Base-by-base conservation (phyloP, 2,113 vertebrate species). In the Conger conger region DNA sequence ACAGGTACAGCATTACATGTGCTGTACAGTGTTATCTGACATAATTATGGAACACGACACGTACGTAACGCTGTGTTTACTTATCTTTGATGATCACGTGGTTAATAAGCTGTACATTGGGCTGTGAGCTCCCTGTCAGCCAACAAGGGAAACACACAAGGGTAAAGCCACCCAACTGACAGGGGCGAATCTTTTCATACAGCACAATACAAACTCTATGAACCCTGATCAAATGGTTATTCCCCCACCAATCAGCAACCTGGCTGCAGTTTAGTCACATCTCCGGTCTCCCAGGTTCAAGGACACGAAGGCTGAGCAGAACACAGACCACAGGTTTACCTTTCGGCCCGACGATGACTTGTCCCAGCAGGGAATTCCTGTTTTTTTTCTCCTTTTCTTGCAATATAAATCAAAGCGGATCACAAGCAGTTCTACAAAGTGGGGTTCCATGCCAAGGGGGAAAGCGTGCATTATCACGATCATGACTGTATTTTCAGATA, bases 381-480 rank as follows among this genome's bases (percentile, higher is more conserved):
- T 82, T 35, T 73, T 73, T 27, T 73, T 11, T 7, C 18, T 73
- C n/a, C 0, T 73, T 23, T 73, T 11, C 35, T 38, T 38, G 45
- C 80, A 18, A 81, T 27, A 27, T 79, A 50, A 81, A 77, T 30
- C 57, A 63, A 73, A 30, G 30, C n/a, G 27, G 17, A 76, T 33
- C 1, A 33, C 80, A 54, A 36, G 13, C 80, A 35, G 45, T 13
- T 81, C 20, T 15, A 60, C 80, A 45, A 42, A 83, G 73, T 30
- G 27, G 23, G n/a, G n/a, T n/a, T 35, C 36, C 57, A 17, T 63
- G 38, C n/a, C 15, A 36, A 23, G 13, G 18, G 45, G 37, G 33
- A 30, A 18, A 38, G 37, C 60, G 17, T 85, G 79, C 79, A 85
- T 35, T 36, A 40, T 76, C 60, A 76, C 18, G 30, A 40, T 76